A percentile compares a stretch with the other conserved stretches of the same genome.
phyloP scores from a whole-genome alignment of 2,113 vertebrate genomes.

The Bubo blakistoni region DNA sequence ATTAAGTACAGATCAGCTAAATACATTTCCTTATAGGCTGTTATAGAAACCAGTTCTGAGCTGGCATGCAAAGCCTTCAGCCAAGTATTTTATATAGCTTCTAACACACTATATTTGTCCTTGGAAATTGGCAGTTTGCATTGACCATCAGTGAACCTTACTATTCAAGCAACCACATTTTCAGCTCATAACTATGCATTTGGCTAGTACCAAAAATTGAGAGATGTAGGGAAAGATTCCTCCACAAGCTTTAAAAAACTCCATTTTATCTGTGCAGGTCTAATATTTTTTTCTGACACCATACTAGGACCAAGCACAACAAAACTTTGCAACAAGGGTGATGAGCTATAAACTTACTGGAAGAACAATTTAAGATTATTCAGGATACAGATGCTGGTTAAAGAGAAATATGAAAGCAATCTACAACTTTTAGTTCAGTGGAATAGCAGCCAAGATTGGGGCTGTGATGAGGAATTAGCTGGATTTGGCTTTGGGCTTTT shows the following conservation, averaged over 20 bases:
- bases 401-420: neutral
- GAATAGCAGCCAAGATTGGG: neutral
- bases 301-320: neutral
- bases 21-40: conserved; percentile 20
- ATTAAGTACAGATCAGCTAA: neutral
- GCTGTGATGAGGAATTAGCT: neutral
- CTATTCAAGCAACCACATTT: conserved; percentile 43
- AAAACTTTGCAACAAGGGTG: neutral
- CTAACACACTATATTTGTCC: conserved; percentile 31
- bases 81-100: conserved; percentile 33
- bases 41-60: conserved; percentile 32
- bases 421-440: neutral
- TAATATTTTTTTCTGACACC: neutral
- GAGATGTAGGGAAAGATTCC: neutral
- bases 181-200: neutral
- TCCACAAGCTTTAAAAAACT: neutral
- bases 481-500: neutral
- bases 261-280: neutral
- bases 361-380: neutral
- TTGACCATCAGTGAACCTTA: conserved; percentile 10
- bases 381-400: neutral
- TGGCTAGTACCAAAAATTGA: neutral
- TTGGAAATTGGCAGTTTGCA: conserved; percentile 26
- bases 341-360: neutral
- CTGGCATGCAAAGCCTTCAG: conserved; percentile 1